Conservation (phyloP, 2,797 vertebrate genomes). For the Hippocampus kuda region DNA sequence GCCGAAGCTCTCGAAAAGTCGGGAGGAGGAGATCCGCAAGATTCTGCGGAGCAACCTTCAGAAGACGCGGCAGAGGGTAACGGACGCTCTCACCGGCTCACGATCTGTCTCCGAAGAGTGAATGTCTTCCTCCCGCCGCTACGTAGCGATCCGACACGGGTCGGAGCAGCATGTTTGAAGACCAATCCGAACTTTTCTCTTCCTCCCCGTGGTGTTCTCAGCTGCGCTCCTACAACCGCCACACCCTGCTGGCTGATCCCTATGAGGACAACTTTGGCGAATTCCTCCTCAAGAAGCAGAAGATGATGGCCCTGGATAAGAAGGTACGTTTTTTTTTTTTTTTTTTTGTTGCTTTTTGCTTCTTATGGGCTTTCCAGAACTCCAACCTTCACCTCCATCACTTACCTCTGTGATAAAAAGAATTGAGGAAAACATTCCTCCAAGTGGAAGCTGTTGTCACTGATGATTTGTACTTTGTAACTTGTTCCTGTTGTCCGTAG, state of each 20-base stretch:
- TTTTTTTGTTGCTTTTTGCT: too few relatives aligned
- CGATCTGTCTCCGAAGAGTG: too few relatives aligned
- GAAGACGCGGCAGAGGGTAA: conserved; percentile 88
- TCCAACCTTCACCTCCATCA: too few relatives aligned
- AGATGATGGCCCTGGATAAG: conserved; percentile 77
- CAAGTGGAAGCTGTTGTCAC: too few relatives aligned
- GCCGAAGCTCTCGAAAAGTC: conserved; percentile 78
- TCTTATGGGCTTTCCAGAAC: too few relatives aligned
- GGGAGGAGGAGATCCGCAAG: conserved; percentile 94
- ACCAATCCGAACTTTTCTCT: not conserved
- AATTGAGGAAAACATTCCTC: too few relatives aligned
- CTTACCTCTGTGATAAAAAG: too few relatives aligned
- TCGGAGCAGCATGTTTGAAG: not conserved
- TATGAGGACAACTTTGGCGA: conserved; percentile 84
- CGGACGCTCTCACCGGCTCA: not conserved
- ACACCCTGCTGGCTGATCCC: conserved; percentile 86
- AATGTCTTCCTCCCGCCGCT: too few relatives aligned
- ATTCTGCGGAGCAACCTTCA: conserved; percentile 90
- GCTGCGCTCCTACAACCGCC: conserved; percentile 94
- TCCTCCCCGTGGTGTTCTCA: conserved; percentile 37
- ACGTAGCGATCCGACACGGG: too few relatives aligned
- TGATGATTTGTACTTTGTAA: too few relatives aligned
- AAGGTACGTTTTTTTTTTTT: conserved; percentile 61
- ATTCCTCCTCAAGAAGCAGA: conserved; percentile 79
- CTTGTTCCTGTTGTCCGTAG: too few relatives aligned